Conservation (phyloP, 1,140 invertebrate genomes). For the Atta colombica region DNA sequence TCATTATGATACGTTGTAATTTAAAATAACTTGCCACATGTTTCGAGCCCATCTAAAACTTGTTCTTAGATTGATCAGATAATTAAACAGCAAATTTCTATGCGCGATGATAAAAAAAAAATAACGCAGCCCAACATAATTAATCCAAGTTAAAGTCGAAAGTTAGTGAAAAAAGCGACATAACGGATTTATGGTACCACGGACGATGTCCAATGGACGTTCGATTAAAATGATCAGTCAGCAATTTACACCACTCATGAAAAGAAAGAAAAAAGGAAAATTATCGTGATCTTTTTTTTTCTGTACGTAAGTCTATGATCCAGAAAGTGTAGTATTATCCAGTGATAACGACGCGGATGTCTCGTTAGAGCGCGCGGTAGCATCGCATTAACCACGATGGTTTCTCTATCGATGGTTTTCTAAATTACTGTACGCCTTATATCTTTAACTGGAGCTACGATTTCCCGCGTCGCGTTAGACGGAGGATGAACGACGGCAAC, state of each 20-base stretch:
- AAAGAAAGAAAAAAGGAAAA: neutral
- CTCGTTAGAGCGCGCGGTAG: constrained; percentile 60
- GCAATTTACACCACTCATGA: constrained; percentile 39
- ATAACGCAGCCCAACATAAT: constrained; percentile 10
- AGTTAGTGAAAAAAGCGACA: constrained; percentile 16
- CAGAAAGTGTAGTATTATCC: constrained; percentile 53
- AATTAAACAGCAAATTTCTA: constrained; percentile 38
- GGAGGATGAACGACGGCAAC: neutral
- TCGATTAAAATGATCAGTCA: constrained; percentile 63
- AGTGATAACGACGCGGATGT: constrained; percentile 59
- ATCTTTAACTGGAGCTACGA: neutral
- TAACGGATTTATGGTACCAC: constrained; percentile 11
- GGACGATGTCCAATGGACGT: constrained; percentile 26
- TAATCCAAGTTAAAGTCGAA: constrained; percentile 10
- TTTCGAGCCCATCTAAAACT: neutral
- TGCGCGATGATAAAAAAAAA: constrained; percentile 14
- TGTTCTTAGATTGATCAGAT: neutral
- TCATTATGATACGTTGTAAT: neutral
- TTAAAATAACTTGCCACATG: neutral
- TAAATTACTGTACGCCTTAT: constrained; percentile 63
- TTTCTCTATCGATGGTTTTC: constrained; percentile 61
- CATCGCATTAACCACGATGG: constrained; percentile 50
- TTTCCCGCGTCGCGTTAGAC: constrained; percentile 21
- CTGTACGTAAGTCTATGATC: constrained; percentile 15
- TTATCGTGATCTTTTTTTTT: neutral